A percentile compares a stretch with the other conserved stretches of the same genome.
These are phyloP conservation scores for Psilanteris sp. DNA, from an alignment of 1,140 invertebrate genomes.

Conservation along the genomic window DNA sequence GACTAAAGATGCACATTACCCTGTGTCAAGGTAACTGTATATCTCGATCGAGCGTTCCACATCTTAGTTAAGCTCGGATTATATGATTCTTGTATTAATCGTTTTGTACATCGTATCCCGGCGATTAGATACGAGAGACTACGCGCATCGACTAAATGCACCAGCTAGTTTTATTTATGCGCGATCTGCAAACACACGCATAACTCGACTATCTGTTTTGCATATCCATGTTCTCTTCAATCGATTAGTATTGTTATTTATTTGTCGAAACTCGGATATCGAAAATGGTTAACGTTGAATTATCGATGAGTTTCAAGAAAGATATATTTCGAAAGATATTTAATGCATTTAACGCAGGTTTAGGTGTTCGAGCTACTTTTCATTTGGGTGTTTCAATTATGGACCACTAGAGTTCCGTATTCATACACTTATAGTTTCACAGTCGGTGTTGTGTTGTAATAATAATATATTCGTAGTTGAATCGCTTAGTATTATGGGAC, in stretches of 20 bases:
- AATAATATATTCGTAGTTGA: no score
- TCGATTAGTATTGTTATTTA: slow-evolving; percentile 57
- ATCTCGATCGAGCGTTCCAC: slow-evolving; percentile 60
- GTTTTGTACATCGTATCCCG: slow-evolving; percentile 38
- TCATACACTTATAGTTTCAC: no score
- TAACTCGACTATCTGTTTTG: slow-evolving; percentile 31
- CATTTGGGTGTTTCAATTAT: no score
- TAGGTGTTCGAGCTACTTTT: no score
- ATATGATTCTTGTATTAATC: slow-evolving; percentile 61
- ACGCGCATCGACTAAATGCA: slow-evolving; percentile 31
- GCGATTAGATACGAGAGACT: slow-evolving; percentile 53
- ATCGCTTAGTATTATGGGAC: no score
- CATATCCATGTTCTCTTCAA: slow-evolving; percentile 24
- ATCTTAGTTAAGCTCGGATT: slow-evolving; percentile 60
- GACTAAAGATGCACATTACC: slow-evolving; percentile 45
- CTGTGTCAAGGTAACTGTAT: slow-evolving; percentile 63
- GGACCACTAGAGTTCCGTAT: no score
- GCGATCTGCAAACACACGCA: slow-evolving; percentile 4
- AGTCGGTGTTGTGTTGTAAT: no score
- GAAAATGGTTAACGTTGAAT: no score
- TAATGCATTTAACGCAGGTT: no score
- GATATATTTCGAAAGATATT: no score
- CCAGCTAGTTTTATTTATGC: slow-evolving; percentile 47
- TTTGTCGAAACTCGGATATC: slow-evolving; percentile 3
- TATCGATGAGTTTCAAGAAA: no score